These are phyloP conservation scores for Corythornis madagascariensis DNA, from an alignment of 2,113 vertebrate genomes.

Conservation along the genomic window DNA sequence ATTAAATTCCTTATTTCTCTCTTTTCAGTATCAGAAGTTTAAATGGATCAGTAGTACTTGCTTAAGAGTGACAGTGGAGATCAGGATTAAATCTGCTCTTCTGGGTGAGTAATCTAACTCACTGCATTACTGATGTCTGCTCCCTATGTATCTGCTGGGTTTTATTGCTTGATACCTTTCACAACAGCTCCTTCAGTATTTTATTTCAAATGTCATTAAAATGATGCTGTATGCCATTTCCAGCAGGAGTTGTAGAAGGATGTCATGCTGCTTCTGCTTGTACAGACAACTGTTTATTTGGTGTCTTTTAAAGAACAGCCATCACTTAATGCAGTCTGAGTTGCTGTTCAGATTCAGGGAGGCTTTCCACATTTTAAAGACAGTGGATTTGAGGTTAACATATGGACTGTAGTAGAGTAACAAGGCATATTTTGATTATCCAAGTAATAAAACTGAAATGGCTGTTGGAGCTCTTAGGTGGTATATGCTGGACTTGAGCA, in stretches of 20 bases:
- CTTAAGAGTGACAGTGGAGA: constrained; percentile 5
- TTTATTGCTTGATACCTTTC: not conserved
- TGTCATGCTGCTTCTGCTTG: not conserved
- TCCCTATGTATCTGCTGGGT: not conserved
- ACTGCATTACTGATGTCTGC: not conserved
- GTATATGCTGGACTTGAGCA: not conserved
- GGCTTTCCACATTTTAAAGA: not conserved
- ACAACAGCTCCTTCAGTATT: not conserved
- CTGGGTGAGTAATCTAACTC: constrained; percentile 47
- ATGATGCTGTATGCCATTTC: not conserved
- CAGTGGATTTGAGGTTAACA: not conserved
- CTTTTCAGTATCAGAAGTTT: constrained; percentile 28
- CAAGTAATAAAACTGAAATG: not conserved
- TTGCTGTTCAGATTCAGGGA: not conserved
- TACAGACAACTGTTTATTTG: not conserved
- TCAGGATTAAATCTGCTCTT: not conserved
- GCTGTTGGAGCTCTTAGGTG: not conserved
- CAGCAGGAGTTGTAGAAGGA: not conserved
- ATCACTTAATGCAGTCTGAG: not conserved
- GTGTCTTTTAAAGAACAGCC: not conserved
- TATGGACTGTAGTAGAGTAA: not conserved
- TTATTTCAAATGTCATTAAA: not conserved
- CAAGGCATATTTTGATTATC: not conserved
- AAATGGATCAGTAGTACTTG: constrained; percentile 30
- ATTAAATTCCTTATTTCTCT: constrained; percentile 1